Conservation (phyloP, 2,113 vertebrate species). For the Pachyramphus minor region DNA sequence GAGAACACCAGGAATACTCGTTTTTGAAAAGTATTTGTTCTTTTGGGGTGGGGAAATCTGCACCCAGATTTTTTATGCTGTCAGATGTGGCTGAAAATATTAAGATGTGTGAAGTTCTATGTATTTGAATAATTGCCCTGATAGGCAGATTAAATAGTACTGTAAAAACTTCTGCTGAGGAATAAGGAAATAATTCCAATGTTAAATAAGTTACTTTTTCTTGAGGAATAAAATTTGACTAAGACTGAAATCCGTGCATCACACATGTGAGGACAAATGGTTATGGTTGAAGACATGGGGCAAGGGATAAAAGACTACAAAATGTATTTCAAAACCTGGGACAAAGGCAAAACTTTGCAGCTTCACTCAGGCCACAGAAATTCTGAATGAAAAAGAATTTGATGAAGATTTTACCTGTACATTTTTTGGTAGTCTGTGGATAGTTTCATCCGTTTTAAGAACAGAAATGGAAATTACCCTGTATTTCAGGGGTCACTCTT, state of each 20-base stretch:
- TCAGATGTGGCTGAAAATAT: background rate
- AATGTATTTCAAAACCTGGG: background rate
- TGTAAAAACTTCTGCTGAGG: background rate
- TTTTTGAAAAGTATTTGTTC: background rate
- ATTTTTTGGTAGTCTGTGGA: background rate
- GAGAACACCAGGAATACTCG: background rate
- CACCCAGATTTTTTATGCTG: background rate
- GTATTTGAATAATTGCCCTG: background rate
- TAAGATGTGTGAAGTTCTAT: background rate
- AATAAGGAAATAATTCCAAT: background rate
- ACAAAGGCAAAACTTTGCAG: background rate
- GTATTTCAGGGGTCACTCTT: background rate
- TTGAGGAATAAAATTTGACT: background rate
- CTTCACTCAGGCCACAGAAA: background rate
- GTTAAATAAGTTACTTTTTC: background rate
- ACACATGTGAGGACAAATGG: background rate
- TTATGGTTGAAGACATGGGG: rapidly evolving
- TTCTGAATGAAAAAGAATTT: background rate
- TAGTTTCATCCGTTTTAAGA: background rate
- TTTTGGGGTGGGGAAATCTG: background rate
- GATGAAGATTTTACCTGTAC: background rate
- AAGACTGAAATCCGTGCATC: background rate
- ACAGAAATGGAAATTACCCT: background rate
- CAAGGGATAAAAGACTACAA: background rate
- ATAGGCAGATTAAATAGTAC: background rate